Percentiles rank a stretch among this genome's conserved stretches.
phyloP scores from a whole-genome alignment of 2,113 vertebrate genomes.

The Sphyrna mokarran region DNA sequence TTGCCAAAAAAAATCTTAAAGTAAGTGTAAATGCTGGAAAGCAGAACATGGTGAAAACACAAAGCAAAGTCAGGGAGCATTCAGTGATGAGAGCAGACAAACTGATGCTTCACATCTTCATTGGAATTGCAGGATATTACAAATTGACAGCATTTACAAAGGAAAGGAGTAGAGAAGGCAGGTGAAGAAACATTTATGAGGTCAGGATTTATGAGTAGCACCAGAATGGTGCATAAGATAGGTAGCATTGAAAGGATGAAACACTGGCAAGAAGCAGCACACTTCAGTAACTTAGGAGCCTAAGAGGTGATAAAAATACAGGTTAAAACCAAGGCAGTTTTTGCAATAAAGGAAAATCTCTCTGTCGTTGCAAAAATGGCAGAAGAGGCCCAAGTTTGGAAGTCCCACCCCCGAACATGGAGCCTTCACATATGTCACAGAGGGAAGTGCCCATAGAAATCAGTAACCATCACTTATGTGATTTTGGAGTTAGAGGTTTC shows the following conservation, averaged over 20 bases:
- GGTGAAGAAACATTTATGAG: not conserved
- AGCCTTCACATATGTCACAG: too few species aligned
- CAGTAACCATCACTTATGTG: too few species aligned
- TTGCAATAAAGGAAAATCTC: too few species aligned
- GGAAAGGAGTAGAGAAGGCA: not conserved
- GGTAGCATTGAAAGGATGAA: not conserved
- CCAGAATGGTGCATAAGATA: not conserved
- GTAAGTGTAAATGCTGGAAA: not conserved
- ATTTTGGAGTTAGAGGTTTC: too few species aligned
- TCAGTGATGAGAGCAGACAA: not conserved
- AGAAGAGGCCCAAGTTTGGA: too few species aligned
- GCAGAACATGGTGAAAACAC: not conserved
- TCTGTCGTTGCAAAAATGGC: too few species aligned
- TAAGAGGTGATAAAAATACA: not conserved
- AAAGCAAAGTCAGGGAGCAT: not conserved
- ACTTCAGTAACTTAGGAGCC: not conserved
- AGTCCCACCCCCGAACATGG: too few species aligned
- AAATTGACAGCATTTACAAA: not conserved
- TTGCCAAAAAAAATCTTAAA: not conserved
- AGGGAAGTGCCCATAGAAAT: too few species aligned
- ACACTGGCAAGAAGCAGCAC: not conserved
- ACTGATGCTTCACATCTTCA: not conserved
- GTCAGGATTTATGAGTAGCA: not conserved
- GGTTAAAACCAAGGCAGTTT: not conserved
- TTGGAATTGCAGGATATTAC: not conserved